These are phyloP conservation scores for Aphidius ervi DNA, from an alignment of 1,140 invertebrate species.

Conservation along the genomic window DNA sequence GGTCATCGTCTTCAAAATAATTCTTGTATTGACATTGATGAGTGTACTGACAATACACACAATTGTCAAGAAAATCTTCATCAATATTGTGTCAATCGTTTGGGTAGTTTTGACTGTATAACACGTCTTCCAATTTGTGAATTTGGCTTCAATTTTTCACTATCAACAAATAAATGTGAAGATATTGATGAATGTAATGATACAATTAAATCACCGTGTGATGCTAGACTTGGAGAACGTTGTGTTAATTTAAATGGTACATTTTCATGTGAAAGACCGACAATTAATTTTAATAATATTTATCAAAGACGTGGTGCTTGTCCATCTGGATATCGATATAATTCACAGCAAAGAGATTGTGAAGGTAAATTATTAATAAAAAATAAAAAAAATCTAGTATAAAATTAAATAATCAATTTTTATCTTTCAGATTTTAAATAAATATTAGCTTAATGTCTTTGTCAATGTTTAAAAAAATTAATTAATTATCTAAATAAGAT, in stretches of 20 bases:
- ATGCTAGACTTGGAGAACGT: conserved; percentile 48
- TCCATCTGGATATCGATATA: conserved; percentile 74
- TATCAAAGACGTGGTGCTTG: conserved; percentile 54
- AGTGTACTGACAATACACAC: conserved; percentile 47
- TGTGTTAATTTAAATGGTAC: conserved; percentile 59
- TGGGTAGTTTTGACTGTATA: conserved; percentile 54
- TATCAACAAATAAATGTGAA: conserved; percentile 47
- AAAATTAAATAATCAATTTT: neutral
- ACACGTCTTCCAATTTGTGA: conserved; percentile 38
- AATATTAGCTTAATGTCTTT: neutral
- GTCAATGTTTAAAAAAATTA: too few species aligned
- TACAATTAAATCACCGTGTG: conserved; percentile 40
- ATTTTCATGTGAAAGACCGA: conserved; percentile 53
- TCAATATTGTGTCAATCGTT: conserved; percentile 54
- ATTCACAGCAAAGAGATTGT: conserved; percentile 65
- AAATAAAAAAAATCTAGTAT: neutral
- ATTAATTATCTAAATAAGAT: too few species aligned
- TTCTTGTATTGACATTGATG: conserved; percentile 55
- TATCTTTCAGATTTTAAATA: neutral
- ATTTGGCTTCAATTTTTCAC: conserved; percentile 41
- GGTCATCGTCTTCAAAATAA: conserved; percentile 43
- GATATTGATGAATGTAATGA: conserved; percentile 63
- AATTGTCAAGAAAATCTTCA: conserved; percentile 39
- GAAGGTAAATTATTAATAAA: conserved; percentile 54
- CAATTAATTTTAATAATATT: conserved; percentile 37